Percentiles rank a stretch among this genome's conserved stretches.
Evolutionary conservation across 2,113 vertebrate species (phyloP).

Genomic region (Typhlomys cinereus): DNA sequence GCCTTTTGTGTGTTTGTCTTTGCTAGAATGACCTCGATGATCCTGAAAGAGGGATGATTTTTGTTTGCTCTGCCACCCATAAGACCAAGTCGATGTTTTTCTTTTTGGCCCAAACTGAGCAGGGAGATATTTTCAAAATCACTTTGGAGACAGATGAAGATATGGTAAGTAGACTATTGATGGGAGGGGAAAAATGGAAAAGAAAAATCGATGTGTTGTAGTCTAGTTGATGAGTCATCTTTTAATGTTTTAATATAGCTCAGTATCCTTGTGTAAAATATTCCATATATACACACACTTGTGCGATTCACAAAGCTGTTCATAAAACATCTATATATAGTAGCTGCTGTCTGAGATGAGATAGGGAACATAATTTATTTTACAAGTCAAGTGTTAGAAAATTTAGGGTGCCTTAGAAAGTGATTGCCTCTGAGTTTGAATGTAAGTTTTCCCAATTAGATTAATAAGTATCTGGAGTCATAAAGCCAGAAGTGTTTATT

Average conservation of each 20-base stretch:
- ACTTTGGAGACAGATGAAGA: constrained; percentile 99
- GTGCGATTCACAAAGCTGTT: constrained; percentile 1
- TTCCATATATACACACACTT: neutral
- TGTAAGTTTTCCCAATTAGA: neutral
- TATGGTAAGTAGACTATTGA: constrained; percentile 89
- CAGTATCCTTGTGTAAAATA: neutral
- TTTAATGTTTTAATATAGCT: neutral
- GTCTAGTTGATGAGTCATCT: neutral
- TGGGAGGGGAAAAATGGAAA: neutral
- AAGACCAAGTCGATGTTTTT: constrained; percentile 99
- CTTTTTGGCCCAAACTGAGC: constrained; percentile 98
- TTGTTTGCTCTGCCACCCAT: constrained; percentile 98
- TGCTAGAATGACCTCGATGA: constrained; percentile 97
- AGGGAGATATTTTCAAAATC: constrained; percentile 99
- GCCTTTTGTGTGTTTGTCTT: constrained; percentile 52
- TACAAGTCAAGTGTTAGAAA: neutral
- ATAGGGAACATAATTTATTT: neutral
- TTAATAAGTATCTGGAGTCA: neutral
- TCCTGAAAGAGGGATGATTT: constrained; percentile 98
- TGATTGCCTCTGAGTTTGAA: neutral
- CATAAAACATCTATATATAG: neutral
- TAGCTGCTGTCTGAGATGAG: neutral
- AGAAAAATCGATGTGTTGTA: neutral
- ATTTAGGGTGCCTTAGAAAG: neutral
- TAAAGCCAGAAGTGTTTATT: neutral